Evolutionary conservation across 1,140 invertebrate genomes (phyloP).

Genomic region (Spodoptera litura): DNA sequence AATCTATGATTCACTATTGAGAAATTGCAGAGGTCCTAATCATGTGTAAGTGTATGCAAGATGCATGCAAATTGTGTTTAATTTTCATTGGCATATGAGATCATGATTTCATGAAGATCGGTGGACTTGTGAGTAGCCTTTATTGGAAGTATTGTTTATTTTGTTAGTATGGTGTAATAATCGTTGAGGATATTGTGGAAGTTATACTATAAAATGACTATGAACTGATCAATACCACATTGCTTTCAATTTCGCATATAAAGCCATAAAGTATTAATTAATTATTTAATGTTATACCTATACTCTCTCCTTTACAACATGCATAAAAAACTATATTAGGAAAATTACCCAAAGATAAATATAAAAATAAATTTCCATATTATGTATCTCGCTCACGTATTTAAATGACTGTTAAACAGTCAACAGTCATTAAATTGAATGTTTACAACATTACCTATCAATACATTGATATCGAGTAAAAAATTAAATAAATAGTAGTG

Average conservation of each 20-base stretch:
- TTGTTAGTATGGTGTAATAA: too few species aligned
- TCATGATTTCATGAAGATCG: too few species aligned
- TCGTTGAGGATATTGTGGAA: too few species aligned
- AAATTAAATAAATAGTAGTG: not conserved
- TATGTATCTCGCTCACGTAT: not conserved
- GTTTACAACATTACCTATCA: constrained; percentile 7
- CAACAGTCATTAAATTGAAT: not conserved
- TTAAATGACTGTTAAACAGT: not conserved
- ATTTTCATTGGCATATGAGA: not conserved
- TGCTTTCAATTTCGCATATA: too few species aligned
- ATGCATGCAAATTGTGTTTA: not conserved
- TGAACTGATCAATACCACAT: too few species aligned
- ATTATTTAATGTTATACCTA: too few species aligned
- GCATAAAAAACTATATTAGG: not conserved
- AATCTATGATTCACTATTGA: constrained; percentile 9
- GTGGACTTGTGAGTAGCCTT: too few species aligned
- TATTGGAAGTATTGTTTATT: too few species aligned
- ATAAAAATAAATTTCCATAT: constrained; percentile 1
- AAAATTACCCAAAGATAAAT: not conserved
- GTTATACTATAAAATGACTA: too few species aligned
- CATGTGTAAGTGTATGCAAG: not conserved
- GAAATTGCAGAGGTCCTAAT: constrained; percentile 5
- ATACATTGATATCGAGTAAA: not conserved
- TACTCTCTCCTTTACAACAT: too few species aligned
- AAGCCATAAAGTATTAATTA: too few species aligned